Evolutionary conservation across 2,113 vertebrate species (phyloP).

Genomic region (Dromiciops gliroides): DNA sequence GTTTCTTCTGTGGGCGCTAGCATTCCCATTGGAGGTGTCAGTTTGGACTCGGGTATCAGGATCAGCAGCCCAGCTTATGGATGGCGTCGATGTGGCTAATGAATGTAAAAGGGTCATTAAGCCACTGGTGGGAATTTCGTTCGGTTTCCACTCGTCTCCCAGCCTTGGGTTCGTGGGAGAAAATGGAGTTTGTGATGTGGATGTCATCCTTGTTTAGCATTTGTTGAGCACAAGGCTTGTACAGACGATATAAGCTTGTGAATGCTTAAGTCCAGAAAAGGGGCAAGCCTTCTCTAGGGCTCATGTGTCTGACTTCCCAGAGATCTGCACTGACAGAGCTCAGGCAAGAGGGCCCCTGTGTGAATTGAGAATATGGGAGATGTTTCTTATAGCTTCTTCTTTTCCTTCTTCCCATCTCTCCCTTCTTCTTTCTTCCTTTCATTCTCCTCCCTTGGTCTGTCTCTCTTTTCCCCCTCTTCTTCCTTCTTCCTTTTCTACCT

Average conservation of each 20-base stretch:
- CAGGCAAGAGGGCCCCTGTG: neutral
- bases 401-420: neutral
- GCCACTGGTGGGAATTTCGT: constrained; percentile 22
- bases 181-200: neutral
- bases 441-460: neutral
- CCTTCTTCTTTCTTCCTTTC: neutral
- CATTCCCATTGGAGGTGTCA: neutral
- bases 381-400: neutral
- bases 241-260: neutral
- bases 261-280: neutral
- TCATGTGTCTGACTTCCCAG: neutral
- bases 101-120: neutral
- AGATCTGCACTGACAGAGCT: neutral
- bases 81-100: neutral
- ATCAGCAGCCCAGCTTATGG: neutral
- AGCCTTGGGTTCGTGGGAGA: neutral
- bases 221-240: neutral
- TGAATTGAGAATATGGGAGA: neutral
- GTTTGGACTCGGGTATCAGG: neutral
- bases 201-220: neutral
- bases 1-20: neutral
- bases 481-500: neutral
- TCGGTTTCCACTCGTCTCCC: neutral
- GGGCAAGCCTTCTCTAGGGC: neutral
- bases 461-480: neutral